Base-by-base conservation (phyloP, 2,888 invertebrate species). In the Lepas anatifera region DNA sequence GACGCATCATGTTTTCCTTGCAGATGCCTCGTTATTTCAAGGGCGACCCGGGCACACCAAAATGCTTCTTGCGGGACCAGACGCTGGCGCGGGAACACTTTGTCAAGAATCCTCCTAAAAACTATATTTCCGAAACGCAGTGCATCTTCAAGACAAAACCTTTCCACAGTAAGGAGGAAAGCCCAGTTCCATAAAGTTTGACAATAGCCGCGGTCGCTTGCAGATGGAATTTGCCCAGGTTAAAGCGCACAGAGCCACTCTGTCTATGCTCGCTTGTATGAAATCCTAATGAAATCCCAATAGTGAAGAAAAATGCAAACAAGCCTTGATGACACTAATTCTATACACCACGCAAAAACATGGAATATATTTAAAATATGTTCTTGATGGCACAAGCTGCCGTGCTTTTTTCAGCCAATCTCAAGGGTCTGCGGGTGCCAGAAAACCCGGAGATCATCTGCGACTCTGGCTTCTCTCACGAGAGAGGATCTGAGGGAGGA, bases 401-500 rank as follows among this genome's bases (percentile, higher is more conserved):
- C n/a, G n/a, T n/a, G n/a, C 39, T 39, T 7, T 39, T n/a, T 48
- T n/a, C 48, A 48, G 48, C 48, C 7, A 8, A 52, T 29, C 52
- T 52, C 13, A 8, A 16, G 4, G 52, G 29, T 29, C 27, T 29
- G 3, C 3, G 52, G 4, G 8, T 6, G 10, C 52, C 52, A 29
- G 52, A 52, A 29, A 52, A 52, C 29, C 52, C 52, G 3, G 52
- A 52, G 52, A 52, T 52, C 52, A 52, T 52, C 52, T 52, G 52
- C 29, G 3, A 11, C 11, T 22, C 52, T 11, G 52, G 52, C 52
- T 52, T 52, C 52, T 22, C 52, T 11, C 52, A 52, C 52, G 52
- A 52, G 52, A 27, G 52, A 11, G 52, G 52, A 3, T 27, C 52
- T 16, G 52, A 52, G 29, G 52, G 52, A 11, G 52, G 52, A 2